Conservation (phyloP, 2,888 invertebrate genomes). For the Acrobasis repandana region DNA sequence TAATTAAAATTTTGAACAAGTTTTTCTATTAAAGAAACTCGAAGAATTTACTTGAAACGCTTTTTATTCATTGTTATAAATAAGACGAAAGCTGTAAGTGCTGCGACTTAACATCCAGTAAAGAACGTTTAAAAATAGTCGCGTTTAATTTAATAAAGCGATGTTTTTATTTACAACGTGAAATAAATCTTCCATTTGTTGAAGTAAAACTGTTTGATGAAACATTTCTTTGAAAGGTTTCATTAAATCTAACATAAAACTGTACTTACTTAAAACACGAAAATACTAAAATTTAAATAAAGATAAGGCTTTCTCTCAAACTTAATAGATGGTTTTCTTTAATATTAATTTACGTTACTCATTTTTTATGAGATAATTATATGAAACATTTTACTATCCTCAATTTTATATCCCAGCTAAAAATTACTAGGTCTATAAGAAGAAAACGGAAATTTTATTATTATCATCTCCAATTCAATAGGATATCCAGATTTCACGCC, state of each 20-base stretch:
- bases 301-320: no score
- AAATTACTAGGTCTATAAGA: no score
- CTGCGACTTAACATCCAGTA: conserved; percentile 13
- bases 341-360: background rate
- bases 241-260: background rate
- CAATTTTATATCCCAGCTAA: no score
- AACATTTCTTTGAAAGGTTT: background rate
- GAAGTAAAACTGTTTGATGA: background rate
- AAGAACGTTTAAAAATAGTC: conserved; percentile 4
- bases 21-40: background rate
- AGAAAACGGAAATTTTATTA: no score
- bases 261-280: no score
- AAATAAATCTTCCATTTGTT: background rate
- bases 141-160: conserved; percentile 15
- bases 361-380: no score
- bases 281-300: no score
- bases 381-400: no score
- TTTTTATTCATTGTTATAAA: conserved; percentile 18
- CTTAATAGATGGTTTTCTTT: no score
- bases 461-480: no score
- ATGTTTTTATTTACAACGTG: conserved; percentile 1
- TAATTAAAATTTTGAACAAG: conserved; percentile 1
- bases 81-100: conserved; percentile 14
- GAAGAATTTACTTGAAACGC: conserved; percentile 12
- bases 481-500: no score